Percentiles rank a stretch among this genome's conserved stretches.
Evolutionary conservation across 2,113 vertebrate species (phyloP).

Genomic region (Indri indri): DNA sequence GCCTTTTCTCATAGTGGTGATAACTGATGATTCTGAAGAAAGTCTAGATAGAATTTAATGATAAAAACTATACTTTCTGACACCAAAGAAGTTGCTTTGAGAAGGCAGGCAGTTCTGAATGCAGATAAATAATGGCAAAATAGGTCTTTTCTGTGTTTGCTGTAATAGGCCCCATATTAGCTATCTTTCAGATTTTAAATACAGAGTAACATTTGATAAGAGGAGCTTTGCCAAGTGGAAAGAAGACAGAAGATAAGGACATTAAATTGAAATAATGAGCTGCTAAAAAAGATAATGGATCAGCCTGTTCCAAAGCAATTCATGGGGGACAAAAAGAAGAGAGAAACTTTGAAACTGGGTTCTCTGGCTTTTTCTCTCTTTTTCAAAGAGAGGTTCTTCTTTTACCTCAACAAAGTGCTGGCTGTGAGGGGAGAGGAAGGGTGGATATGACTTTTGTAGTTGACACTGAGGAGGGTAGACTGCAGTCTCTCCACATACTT

Average conservation of each 20-base stretch:
- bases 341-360: constrained; percentile 19
- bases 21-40: background rate
- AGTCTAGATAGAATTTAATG: constrained; percentile 17
- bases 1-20: background rate
- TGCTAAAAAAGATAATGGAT: constrained; percentile 44
- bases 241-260: constrained; percentile 38
- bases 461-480: background rate
- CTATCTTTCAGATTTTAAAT: constrained; percentile 61
- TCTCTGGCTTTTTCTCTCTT: background rate
- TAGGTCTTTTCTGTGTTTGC: background rate
- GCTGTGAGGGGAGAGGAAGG: background rate
- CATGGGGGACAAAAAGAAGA: background rate
- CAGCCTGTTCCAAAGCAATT: constrained; percentile 12
- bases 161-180: constrained; percentile 4
- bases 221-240: constrained; percentile 49
- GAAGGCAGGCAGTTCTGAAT: constrained; percentile 35
- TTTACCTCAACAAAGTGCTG: background rate
- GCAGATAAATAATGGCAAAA: constrained; percentile 39
- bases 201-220: constrained; percentile 45
- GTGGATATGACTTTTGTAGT: background rate
- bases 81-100: background rate
- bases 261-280: constrained; percentile 53
- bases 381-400: background rate
- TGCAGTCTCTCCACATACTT: background rate
- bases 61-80: constrained; percentile 35